Base-by-base conservation (phyloP, 2,888 invertebrate species). In the Operophtera brumata region DNA sequence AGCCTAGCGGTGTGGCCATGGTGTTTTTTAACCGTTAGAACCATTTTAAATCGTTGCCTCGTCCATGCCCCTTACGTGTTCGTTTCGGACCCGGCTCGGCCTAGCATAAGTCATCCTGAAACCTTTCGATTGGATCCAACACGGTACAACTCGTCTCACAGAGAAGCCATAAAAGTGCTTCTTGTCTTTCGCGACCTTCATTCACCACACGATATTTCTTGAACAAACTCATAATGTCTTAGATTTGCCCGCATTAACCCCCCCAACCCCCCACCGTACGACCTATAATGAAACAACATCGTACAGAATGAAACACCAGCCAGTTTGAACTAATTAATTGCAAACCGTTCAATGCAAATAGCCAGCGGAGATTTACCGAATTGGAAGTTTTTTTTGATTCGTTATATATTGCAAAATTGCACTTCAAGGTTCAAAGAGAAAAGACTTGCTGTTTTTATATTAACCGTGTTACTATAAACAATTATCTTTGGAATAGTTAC, bases 121-220 rank as follows among this genome's bases (percentile, higher is more conserved):
- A 82, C 87, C 87, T 82, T 86, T 83, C 78, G 74, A 74, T 77
- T 72, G 71, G 69, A 73, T 78, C 30, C 26, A 47, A 52, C 45
- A 52, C 48, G 37, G 47, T 30, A 59, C 75, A 74, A 73, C 75
- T 71, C 75, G 70, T 75, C 78, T 80, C 78, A 72, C 73, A 77
- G 70, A 70, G 86, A 86, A 86, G 77, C 83, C 87, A 62, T 72
- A 59, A 62, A 79, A 81, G 68, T 67, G 57, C 47, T 12, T 41
- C 44, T 48, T 34, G 51, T 30, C 28, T 44, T 51, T 46, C 28
- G 28, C 26, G n/a, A 39, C 8, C n/a, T 32, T 44, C 34, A 14
- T 35, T 14, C 26, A 41, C 14, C 40, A 40, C 20, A 34, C 10
- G 13, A 26, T 43, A 49, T 56, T 45, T 34, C n/a, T 12, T 25